A percentile compares a stretch with the other conserved stretches of the same genome.
phyloP scores from a whole-genome alignment of 2,888 invertebrate genomes.

The Dusona sp. region DNA sequence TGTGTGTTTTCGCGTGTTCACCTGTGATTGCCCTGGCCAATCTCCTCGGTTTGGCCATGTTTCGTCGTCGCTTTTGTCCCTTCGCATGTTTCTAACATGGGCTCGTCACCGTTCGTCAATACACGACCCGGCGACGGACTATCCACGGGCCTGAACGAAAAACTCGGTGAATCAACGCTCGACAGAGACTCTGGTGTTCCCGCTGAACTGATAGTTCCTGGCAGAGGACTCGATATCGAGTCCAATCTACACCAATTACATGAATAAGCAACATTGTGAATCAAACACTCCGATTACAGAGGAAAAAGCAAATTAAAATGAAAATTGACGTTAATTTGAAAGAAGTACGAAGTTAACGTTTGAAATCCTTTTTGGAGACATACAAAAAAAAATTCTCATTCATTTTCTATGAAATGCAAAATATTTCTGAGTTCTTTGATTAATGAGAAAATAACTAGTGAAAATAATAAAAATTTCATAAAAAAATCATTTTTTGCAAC shows the following conservation, averaged over 20 bases:
- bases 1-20: constrained; percentile 73
- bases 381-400: neutral
- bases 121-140: constrained; percentile 86
- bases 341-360: neutral
- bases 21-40: constrained; percentile 78
- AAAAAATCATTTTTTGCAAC: neutral
- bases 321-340: neutral
- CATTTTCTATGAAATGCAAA: neutral
- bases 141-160: constrained; percentile 86
- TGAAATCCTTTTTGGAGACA: neutral
- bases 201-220: constrained; percentile 86
- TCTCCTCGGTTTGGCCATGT: constrained; percentile 73
- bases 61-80: constrained; percentile 75
- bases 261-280: neutral
- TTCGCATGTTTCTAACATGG: constrained; percentile 80
- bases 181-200: constrained; percentile 88
- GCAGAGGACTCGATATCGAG: constrained; percentile 84
- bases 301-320: neutral
- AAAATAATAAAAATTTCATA: neutral
- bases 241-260: constrained; percentile 75
- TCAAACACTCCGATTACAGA: neutral
- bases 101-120: constrained; percentile 82
- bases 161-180: constrained; percentile 87
- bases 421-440: neutral
- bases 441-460: neutral